phyloP scores from a whole-genome alignment of 92 coral and sea anemone genomes.

The Desmophyllum pertusum region DNA sequence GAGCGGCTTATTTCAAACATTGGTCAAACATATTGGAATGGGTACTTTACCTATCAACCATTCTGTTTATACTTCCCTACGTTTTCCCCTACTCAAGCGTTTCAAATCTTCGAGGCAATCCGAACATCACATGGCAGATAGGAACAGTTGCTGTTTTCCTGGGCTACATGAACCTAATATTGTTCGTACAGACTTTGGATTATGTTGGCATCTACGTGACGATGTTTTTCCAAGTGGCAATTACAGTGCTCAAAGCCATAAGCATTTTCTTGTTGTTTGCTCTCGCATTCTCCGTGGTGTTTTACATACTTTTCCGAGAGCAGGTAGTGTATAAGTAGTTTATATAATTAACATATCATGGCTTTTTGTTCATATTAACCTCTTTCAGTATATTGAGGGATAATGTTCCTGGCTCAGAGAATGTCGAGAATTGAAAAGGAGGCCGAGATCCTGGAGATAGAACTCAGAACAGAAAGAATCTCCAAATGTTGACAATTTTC shows the following conservation, averaged over 20 bases:
- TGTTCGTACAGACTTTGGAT: constrained; percentile 66
- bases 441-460: too few relatives aligned
- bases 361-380: too few relatives aligned
- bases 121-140: constrained; percentile 64
- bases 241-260: constrained; percentile 69
- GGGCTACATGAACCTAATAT: constrained; percentile 78
- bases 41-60: constrained; percentile 56
- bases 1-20: constrained; percentile 62
- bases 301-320: constrained; percentile 79
- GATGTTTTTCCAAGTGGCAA: constrained; percentile 85
- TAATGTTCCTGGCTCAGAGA: too few relatives aligned
- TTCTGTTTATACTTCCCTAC: constrained; percentile 67
- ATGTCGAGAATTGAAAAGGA: too few relatives aligned
- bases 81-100: background rate
- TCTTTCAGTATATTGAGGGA: too few relatives aligned
- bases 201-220: constrained; percentile 86
- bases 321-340: constrained; percentile 54
- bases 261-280: constrained; percentile 67
- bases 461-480: too few relatives aligned
- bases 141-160: constrained; percentile 77
- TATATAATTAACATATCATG: too few relatives aligned
- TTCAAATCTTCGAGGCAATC: constrained; percentile 25
- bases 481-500: background rate
- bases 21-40: constrained; percentile 63
- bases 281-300: constrained; percentile 79